These are phyloP conservation scores for Enteromius argenteus DNA, from an alignment of 2,797 vertebrate genomes.

Conservation along the genomic window DNA sequence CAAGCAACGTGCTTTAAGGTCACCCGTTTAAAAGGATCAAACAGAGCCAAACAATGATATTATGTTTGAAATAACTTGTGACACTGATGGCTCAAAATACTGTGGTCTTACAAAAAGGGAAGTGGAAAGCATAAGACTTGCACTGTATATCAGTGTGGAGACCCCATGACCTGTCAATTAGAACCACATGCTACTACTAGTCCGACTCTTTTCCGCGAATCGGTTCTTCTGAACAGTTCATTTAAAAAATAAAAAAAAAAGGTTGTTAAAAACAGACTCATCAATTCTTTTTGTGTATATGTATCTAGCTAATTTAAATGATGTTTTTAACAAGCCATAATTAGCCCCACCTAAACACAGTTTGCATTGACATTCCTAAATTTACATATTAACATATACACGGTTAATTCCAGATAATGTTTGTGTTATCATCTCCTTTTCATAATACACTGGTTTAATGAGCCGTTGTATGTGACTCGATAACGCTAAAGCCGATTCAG, in stretches of 20 bases:
- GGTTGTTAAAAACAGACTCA: neutral
- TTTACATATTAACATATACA: neutral
- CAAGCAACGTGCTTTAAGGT: neutral
- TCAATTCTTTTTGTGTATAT: neutral
- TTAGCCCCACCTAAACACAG: neutral
- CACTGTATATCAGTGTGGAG: neutral
- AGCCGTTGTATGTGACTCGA: neutral
- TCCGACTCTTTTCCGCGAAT: neutral
- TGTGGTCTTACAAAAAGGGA: neutral
- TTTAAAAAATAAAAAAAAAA: neutral
- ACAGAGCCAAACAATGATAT: neutral
- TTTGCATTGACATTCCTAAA: neutral
- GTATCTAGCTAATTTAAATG: neutral
- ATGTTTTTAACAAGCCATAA: neutral
- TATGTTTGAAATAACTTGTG: neutral
- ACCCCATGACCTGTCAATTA: constrained; percentile 44
- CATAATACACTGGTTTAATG: neutral
- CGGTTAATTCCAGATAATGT: neutral
- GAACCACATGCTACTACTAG: constrained; percentile 35
- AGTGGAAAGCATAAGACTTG: constrained; percentile 16
- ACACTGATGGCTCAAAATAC: neutral
- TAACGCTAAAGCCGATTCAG: neutral
- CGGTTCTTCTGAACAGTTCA: constrained; percentile 21
- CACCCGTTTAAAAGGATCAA: neutral
- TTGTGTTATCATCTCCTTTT: neutral